These are phyloP conservation scores for Myiopsitta monachus DNA, from an alignment of 2,113 vertebrate species.

Conservation along the genomic window DNA sequence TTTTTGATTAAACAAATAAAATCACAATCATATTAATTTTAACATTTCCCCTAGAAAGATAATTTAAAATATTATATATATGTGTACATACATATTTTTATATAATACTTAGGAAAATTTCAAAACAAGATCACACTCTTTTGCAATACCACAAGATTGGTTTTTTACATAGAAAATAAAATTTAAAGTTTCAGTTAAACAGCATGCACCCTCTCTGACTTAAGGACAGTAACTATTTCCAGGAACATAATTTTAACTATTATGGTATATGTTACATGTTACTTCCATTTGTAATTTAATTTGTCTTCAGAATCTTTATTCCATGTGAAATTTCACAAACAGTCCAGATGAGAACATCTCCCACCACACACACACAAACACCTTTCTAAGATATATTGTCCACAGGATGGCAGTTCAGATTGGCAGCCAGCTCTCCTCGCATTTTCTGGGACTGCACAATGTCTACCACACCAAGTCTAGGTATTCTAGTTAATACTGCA, in stretches of 20 bases:
- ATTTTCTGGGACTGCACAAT: background rate
- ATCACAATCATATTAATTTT: slow-evolving; percentile 16
- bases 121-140: background rate
- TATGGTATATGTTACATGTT: background rate
- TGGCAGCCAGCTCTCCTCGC: background rate
- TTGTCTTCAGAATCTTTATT: background rate
- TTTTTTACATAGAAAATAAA: background rate
- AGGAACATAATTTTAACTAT: background rate
- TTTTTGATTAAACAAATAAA: slow-evolving; percentile 40
- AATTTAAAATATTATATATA: background rate
- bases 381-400: background rate
- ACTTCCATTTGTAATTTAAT: background rate
- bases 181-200: background rate
- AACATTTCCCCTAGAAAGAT: slow-evolving; percentile 2
- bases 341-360: background rate
- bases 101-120: slow-evolving; percentile 11
- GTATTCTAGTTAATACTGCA: background rate
- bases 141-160: background rate
- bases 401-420: background rate
- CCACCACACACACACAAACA: background rate
- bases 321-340: background rate
- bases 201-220: background rate
- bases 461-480: background rate
- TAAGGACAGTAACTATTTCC: background rate
- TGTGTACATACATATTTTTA: background rate